A percentile compares a stretch with the other conserved stretches of the same genome.
Evolutionary conservation across 1,140 invertebrate genomes (phyloP).

Genomic region (Drosophila kurseongensis): DNA sequence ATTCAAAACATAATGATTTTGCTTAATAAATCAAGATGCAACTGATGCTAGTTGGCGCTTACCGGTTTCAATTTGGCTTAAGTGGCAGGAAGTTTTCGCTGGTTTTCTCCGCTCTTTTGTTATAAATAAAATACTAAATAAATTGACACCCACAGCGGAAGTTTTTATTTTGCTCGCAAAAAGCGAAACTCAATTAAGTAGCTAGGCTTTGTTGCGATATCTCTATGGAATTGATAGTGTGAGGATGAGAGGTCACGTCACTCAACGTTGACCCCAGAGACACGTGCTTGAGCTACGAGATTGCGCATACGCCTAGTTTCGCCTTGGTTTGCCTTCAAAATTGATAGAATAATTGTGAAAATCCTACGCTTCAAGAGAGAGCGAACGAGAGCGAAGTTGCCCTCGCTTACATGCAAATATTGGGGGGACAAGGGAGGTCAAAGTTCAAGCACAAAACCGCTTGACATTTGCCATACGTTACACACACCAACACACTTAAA

Average conservation of each 20-base stretch:
- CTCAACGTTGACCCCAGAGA: conserved; percentile 27
- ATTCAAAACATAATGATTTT: conserved; percentile 31
- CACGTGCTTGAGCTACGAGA: conserved; percentile 37
- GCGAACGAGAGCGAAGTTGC: conserved; percentile 16
- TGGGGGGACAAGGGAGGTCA: conserved; percentile 29
- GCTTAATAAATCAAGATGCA: conserved; percentile 45
- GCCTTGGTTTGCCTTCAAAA: conserved; percentile 37
- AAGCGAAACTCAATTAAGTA: conserved; percentile 37
- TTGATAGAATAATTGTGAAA: conserved; percentile 51
- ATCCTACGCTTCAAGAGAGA: conserved; percentile 13
- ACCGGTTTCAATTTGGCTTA: conserved; percentile 62
- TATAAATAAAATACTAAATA: background rate
- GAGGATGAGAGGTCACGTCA: conserved; percentile 26
- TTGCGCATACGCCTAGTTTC: conserved; percentile 39
- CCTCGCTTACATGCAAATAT: conserved; percentile 43
- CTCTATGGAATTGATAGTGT: conserved; percentile 1
- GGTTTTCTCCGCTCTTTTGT: conserved; percentile 1
- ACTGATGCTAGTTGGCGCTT: conserved; percentile 49
- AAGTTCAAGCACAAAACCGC: conserved; percentile 44
- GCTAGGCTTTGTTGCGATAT: conserved; percentile 10
- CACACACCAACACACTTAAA: conserved; percentile 19
- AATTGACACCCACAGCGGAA: conserved; percentile 53
- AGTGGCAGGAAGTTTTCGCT: conserved; percentile 50
- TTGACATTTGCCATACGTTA: conserved; percentile 47
- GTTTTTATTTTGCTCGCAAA: conserved; percentile 27